Conservation (phyloP, 1,140 invertebrate genomes). For the Mizuhopecten yessoensis region DNA sequence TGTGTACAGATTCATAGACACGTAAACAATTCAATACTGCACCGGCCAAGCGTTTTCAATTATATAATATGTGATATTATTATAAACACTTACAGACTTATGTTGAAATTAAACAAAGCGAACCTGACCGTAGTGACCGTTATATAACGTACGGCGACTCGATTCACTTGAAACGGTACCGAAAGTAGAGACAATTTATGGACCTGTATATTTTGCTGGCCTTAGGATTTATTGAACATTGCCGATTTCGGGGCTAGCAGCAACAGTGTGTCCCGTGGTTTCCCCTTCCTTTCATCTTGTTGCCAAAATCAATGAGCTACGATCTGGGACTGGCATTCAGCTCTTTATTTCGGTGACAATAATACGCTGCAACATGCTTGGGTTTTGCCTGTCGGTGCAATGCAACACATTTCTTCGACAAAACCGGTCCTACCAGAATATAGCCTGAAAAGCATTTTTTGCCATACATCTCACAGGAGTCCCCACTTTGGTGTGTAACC, state of each 20-base stretch:
- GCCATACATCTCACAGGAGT: neutral
- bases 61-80: too few species aligned
- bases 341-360: constrained; percentile 27
- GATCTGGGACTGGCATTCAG: neutral
- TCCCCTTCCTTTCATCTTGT: constrained; percentile 25
- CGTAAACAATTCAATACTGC: too few species aligned
- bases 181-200: neutral
- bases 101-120: too few species aligned
- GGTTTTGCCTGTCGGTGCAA: neutral
- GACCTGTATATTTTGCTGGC: neutral
- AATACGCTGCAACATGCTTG: constrained; percentile 11
- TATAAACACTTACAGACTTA: too few species aligned
- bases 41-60: too few species aligned
- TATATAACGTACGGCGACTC: too few species aligned
- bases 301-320: neutral
- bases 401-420: neutral
- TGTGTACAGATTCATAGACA: too few species aligned
- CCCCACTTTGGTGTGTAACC: neutral
- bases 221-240: neutral
- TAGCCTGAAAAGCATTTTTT: neutral
- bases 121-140: too few species aligned
- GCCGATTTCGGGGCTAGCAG: neutral
- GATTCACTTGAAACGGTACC: too few species aligned
- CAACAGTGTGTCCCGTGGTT: constrained; percentile 15
- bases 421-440: neutral